A percentile compares a stretch with the other conserved stretches of the same genome.
phyloP scores from a whole-genome alignment of 2,797 vertebrate species.

The Ispidina picta region DNA sequence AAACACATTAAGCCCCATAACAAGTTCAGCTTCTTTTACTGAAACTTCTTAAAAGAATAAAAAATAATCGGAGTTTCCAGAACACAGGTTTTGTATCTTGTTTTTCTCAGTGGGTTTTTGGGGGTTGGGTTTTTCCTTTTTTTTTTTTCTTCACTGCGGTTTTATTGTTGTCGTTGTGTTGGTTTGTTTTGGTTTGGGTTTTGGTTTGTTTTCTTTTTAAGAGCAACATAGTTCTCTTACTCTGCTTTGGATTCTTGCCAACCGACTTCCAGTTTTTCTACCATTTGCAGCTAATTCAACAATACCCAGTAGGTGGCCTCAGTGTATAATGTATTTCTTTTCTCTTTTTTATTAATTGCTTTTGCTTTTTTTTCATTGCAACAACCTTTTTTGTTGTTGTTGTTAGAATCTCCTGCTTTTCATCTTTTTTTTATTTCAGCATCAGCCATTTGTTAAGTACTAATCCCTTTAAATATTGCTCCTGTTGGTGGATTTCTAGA shows the following conservation, averaged over 20 bases:
- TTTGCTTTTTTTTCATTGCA: not conserved
- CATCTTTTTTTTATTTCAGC: not conserved
- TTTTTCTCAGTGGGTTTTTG: not conserved
- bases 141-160: too few relatives aligned
- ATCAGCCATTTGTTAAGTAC: not conserved
- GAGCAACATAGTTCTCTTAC: not conserved
- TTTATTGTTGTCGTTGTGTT: not conserved
- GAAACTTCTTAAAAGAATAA: not conserved
- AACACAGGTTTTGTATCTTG: not conserved
- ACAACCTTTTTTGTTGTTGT: not conserved
- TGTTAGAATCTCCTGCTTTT: not conserved
- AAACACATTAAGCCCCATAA: not conserved
- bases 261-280: not conserved
- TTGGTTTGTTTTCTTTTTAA: not conserved
- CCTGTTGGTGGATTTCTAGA: not conserved
- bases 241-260: not conserved
- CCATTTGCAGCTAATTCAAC: not conserved
- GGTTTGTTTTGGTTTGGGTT: not conserved
- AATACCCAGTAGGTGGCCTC: conserved; percentile 62
- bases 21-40: not conserved
- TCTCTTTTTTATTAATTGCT: not conserved
- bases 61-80: not conserved
- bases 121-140: fast-evolving
- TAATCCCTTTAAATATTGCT: not conserved
- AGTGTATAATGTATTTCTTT: conserved; percentile 37